A percentile compares a stretch with the other conserved stretches of the same genome.
Conservation (phyloP, 2,888 invertebrate genomes). For the Lamellibrachia columna region DNA sequence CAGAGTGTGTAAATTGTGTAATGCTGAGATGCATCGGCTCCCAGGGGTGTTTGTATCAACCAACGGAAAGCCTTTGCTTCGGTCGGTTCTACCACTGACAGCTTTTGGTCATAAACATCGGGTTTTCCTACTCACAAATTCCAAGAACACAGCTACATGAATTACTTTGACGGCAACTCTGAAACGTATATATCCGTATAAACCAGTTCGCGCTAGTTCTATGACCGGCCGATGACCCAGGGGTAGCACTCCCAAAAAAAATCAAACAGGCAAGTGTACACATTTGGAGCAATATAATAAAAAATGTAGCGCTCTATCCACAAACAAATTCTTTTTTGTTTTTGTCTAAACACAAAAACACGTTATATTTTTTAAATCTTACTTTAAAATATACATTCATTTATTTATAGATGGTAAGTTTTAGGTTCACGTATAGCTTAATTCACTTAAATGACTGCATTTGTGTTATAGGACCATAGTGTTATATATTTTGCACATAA, state of each 20-base stretch:
- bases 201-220: slow-evolving; percentile 11
- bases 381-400: no score
- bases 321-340: no score
- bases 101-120: background rate
- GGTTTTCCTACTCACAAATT: background rate
- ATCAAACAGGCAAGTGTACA: background rate
- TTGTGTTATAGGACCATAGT: no score
- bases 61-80: background rate
- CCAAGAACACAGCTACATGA: background rate
- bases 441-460: no score
- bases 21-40: background rate
- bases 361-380: no score
- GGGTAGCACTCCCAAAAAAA: background rate
- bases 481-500: no score
- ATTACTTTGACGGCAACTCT: background rate
- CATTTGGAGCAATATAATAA: background rate
- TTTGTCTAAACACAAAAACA: no score
- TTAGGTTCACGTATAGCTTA: no score
- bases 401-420: no score
- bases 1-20: background rate
- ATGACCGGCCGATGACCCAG: background rate
- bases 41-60: background rate
- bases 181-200: background rate
- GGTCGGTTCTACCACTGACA: background rate
- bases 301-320: no score